Percentiles rank a stretch among this genome's conserved stretches.
phyloP scores from a whole-genome alignment of 1,140 invertebrate genomes.

The Tachypleus tridentatus region DNA sequence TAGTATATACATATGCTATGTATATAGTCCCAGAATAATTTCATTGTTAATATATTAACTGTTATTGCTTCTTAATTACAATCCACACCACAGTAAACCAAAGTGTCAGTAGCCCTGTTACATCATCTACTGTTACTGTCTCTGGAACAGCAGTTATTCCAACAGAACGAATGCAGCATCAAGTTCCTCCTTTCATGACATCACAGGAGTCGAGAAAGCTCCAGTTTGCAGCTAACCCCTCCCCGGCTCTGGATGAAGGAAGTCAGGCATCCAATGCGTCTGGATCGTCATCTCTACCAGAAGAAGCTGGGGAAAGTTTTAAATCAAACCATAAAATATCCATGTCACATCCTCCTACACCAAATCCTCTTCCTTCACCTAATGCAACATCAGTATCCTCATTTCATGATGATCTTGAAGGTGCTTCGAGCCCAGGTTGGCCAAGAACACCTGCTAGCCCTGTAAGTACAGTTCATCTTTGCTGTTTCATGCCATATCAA shows the following conservation, averaged over 20 bases:
- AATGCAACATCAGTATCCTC: slow-evolving; percentile 62
- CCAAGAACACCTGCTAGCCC: slow-evolving; percentile 73
- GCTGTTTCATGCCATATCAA: too few relatives aligned
- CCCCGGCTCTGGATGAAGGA: slow-evolving; percentile 25
- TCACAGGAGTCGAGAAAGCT: too few relatives aligned
- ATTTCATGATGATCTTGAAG: slow-evolving; percentile 73
- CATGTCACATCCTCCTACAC: slow-evolving; percentile 50
- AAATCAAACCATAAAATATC: slow-evolving; percentile 12
- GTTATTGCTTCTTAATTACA: too few relatives aligned
- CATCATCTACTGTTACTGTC: too few relatives aligned
- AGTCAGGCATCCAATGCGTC: slow-evolving; percentile 26
- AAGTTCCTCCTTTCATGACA: too few relatives aligned
- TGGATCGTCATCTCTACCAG: slow-evolving; percentile 23
- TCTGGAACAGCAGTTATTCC: too few relatives aligned
- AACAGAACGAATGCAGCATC: too few relatives aligned
- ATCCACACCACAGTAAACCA: slow-evolving; percentile 22
- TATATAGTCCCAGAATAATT: too few relatives aligned
- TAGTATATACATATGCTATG: too few relatives aligned
- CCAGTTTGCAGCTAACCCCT: slow-evolving; percentile 7
- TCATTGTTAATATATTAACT: too few relatives aligned
- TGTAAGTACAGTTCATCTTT: slow-evolving; percentile 34
- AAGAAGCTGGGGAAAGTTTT: slow-evolving; percentile 20
- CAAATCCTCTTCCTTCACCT: slow-evolving; percentile 58
- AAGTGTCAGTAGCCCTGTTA: slow-evolving; percentile 26
- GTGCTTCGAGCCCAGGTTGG: slow-evolving; percentile 64